Conservation (phyloP, 2,113 vertebrate species). For the Stegastes partitus region DNA sequence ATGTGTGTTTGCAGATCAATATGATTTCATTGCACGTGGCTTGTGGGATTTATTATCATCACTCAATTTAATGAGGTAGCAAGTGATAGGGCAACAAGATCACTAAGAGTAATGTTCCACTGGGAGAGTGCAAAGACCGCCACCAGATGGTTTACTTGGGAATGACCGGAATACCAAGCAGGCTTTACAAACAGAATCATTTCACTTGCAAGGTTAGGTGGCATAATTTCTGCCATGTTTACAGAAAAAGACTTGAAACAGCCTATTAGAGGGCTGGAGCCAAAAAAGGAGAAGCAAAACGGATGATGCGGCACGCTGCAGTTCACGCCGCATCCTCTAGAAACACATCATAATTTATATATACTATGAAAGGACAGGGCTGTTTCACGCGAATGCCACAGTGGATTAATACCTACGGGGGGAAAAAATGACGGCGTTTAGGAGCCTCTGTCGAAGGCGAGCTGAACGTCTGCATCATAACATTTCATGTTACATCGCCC, state of each 20-base stretch:
- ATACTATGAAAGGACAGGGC: slow-evolving; percentile 12
- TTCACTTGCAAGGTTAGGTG: slow-evolving; percentile 49
- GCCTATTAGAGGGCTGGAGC: slow-evolving; percentile 51
- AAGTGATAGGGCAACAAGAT: slow-evolving; percentile 76
- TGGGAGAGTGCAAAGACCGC: slow-evolving; percentile 71
- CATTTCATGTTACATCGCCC: slow-evolving; percentile 49
- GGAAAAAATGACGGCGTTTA: slow-evolving; percentile 39
- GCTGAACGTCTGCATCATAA: slow-evolving; percentile 53
- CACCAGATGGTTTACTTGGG: slow-evolving; percentile 76
- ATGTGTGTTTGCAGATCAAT: slow-evolving; percentile 73
- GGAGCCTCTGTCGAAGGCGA: slow-evolving; percentile 44
- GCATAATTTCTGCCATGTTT: slow-evolving; percentile 62
- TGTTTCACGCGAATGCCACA: slow-evolving; percentile 32
- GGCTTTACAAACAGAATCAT: slow-evolving; percentile 60
- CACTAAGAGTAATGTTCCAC: slow-evolving; percentile 70
- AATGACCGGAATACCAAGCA: slow-evolving; percentile 75
- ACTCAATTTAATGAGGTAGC: slow-evolving; percentile 81
- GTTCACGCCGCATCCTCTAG: slow-evolving; percentile 23
- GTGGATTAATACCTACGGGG: slow-evolving; percentile 30
- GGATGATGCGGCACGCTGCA: slow-evolving; percentile 43
- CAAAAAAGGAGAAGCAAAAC: slow-evolving; percentile 29
- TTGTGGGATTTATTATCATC: slow-evolving; percentile 79
- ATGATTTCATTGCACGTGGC: slow-evolving; percentile 67
- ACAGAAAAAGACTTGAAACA: slow-evolving; percentile 66
- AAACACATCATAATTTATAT: slow-evolving; percentile 55